Conservation (phyloP, 2,888 invertebrate species). For the Spodoptera exigua region DNA sequence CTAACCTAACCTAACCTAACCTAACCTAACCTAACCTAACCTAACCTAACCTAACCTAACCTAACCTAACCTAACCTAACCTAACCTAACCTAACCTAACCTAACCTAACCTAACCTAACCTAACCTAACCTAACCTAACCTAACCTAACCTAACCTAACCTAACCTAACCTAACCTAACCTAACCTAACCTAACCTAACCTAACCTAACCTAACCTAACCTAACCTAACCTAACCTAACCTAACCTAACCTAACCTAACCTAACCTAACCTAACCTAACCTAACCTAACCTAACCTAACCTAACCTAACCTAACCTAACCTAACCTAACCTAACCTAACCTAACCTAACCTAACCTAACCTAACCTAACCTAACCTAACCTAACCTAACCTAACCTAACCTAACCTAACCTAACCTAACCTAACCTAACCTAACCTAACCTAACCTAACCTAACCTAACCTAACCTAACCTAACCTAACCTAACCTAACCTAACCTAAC, state of each 20-base stretch:
- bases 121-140: slow-evolving; percentile 61
- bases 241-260: slow-evolving; percentile 33
- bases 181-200: slow-evolving; percentile 56
- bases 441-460: no score
- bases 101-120: slow-evolving; percentile 61
- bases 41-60: slow-evolving; percentile 59
- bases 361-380: slow-evolving; percentile 53
- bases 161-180: slow-evolving; percentile 55
- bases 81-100: slow-evolving; percentile 57
- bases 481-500: no score
- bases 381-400: no score
- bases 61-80: slow-evolving; percentile 57
- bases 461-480: no score
- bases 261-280: slow-evolving; percentile 12
- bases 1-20: slow-evolving; percentile 54
- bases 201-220: slow-evolving; percentile 60
- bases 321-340: slow-evolving; percentile 54
- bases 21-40: slow-evolving; percentile 53
- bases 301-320: slow-evolving; percentile 51
- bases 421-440: no score
- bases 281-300: slow-evolving; percentile 43
- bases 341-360: slow-evolving; percentile 52
- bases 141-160: slow-evolving; percentile 61
- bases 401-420: no score
- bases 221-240: slow-evolving; percentile 49